Evolutionary conservation across 2,113 vertebrate species (phyloP).

Genomic region (Gopherus evgoodei): DNA sequence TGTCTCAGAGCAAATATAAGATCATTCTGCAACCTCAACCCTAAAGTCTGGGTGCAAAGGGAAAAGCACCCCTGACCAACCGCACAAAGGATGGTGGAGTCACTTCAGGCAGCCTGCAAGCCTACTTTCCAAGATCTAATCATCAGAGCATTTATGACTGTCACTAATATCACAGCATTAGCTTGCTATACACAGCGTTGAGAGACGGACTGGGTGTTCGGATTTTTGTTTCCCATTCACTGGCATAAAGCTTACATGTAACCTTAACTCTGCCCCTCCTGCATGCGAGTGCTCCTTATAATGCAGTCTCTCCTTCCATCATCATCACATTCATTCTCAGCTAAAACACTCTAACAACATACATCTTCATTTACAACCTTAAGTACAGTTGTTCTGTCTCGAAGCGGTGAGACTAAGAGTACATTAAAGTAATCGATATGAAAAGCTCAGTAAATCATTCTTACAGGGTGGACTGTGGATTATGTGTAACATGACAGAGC

Average conservation of each 20-base stretch:
- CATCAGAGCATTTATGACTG: neutral
- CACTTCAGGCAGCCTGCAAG: neutral
- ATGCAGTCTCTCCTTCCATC: neutral
- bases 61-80: neutral
- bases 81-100: neutral
- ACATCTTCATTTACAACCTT: neutral
- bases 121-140: neutral
- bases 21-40: neutral
- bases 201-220: neutral
- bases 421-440: accelerated
- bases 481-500: neutral
- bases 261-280: neutral
- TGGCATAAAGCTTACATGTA: neutral
- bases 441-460: neutral
- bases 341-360: neutral
- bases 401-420: neutral
- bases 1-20: neutral
- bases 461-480: neutral
- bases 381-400: neutral
- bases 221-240: neutral
- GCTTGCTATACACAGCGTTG: neutral
- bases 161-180: neutral
- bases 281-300: neutral
- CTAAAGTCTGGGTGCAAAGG: neutral
- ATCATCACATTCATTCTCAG: neutral